A percentile compares a stretch with the other conserved stretches of the same genome.
Evolutionary conservation across 2,113 vertebrate genomes (phyloP).

Genomic region (Podarcis muralis): DNA sequence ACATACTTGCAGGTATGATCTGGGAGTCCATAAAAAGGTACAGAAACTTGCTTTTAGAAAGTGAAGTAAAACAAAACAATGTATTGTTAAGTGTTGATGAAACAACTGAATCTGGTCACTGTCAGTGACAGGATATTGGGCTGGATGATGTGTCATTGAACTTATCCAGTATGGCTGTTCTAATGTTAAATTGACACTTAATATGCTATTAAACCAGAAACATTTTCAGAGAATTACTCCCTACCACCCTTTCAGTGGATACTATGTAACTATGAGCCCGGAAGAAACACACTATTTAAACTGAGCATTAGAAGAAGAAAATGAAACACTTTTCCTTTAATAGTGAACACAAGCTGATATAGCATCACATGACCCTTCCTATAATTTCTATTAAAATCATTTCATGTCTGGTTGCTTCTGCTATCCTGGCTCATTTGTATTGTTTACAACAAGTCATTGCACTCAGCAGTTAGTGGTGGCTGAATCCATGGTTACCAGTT

Average conservation of each 20-base stretch:
- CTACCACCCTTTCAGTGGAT: slow-evolving; percentile 49
- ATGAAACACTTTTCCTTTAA: slow-evolving; percentile 79
- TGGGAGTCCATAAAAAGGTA: neutral
- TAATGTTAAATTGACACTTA: neutral
- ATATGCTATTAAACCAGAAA: slow-evolving; percentile 46
- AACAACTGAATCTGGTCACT: neutral
- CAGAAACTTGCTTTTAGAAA: neutral
- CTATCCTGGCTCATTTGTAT: slow-evolving; percentile 82
- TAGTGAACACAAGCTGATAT: slow-evolving; percentile 71
- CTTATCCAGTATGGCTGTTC: neutral
- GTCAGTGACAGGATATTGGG: neutral
- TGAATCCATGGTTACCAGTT: slow-evolving; percentile 85
- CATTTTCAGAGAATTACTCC: slow-evolving; percentile 43
- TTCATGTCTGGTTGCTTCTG: slow-evolving; percentile 84
- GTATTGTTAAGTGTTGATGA: neutral
- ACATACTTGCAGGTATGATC: neutral
- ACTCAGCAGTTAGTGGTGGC: slow-evolving; percentile 79
- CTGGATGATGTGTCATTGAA: neutral
- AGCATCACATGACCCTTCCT: slow-evolving; percentile 82
- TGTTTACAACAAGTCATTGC: slow-evolving; percentile 84
- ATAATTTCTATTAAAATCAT: slow-evolving; percentile 86
- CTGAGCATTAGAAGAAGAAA: slow-evolving; percentile 58
- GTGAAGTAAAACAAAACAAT: neutral
- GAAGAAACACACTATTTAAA: slow-evolving; percentile 55
- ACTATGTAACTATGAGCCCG: slow-evolving; percentile 36